Conservation (phyloP, 2,113 vertebrate genomes). For the Poecile atricapillus region DNA sequence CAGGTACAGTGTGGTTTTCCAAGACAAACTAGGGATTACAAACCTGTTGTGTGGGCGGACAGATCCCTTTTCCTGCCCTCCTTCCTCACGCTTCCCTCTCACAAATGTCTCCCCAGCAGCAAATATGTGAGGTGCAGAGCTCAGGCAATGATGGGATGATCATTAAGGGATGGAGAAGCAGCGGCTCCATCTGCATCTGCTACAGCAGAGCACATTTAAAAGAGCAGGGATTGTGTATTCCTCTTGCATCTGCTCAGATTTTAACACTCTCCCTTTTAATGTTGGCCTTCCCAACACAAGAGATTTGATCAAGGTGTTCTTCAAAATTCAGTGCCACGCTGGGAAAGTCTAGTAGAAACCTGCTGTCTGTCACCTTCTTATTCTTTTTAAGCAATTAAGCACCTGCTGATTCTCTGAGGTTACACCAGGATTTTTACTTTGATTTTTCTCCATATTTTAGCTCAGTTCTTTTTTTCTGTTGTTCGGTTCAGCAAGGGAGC, state of each 20-base stretch:
- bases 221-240: background rate
- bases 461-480: conserved; percentile 21
- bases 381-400: conserved; percentile 69
- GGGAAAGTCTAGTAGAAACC: conserved; percentile 35
- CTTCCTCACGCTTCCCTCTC: background rate
- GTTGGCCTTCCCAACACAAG: background rate
- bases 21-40: background rate
- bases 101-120: background rate
- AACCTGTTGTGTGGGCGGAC: background rate
- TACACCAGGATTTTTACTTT: conserved; percentile 46
- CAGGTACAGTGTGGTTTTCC: background rate
- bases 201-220: background rate
- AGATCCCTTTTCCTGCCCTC: background rate
- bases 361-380: conserved; percentile 64
- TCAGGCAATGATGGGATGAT: background rate
- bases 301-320: conserved; percentile 62
- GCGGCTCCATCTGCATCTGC: background rate
- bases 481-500: conserved; percentile 40
- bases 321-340: conserved; percentile 45
- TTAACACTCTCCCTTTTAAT: background rate
- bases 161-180: background rate
- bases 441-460: conserved; percentile 35
- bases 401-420: conserved; percentile 57
- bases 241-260: background rate
- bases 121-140: background rate